Conservation (phyloP, 2,797 vertebrate genomes). For the Schizothorax lantsangensis region DNA sequence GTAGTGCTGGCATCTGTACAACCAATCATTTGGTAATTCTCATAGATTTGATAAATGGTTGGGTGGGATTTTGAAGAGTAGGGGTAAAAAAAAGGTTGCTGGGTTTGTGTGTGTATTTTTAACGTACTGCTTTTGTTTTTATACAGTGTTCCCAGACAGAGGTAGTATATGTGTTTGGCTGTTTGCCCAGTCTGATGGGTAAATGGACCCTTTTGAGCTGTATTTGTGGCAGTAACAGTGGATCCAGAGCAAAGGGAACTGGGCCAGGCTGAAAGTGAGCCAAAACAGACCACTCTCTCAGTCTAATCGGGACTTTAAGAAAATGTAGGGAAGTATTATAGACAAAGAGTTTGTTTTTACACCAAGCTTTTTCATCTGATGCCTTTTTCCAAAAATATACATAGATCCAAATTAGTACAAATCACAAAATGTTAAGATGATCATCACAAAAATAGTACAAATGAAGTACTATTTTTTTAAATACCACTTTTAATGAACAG, state of each 20-base stretch:
- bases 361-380: background rate
- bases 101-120: background rate
- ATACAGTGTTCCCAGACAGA: background rate
- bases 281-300: slow-evolving; percentile 1
- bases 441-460: background rate
- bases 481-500: background rate
- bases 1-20: slow-evolving; percentile 1
- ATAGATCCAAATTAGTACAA: background rate
- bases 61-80: slow-evolving; percentile 5
- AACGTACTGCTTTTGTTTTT: background rate
- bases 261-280: background rate
- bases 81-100: background rate
- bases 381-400: background rate
- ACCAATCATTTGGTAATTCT: slow-evolving; percentile 4
- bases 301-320: background rate
- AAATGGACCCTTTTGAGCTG: slow-evolving; percentile 17
- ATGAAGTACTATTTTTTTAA: background rate
- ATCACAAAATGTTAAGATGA: background rate
- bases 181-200: slow-evolving; percentile 35
- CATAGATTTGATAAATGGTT: background rate
- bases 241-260: slow-evolving; percentile 11
- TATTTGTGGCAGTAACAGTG: slow-evolving; percentile 20
- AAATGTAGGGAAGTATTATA: background rate
- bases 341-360: background rate
- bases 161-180: background rate